Conservation (phyloP, 2,797 vertebrate species). For the Coracias cyanogaster region DNA sequence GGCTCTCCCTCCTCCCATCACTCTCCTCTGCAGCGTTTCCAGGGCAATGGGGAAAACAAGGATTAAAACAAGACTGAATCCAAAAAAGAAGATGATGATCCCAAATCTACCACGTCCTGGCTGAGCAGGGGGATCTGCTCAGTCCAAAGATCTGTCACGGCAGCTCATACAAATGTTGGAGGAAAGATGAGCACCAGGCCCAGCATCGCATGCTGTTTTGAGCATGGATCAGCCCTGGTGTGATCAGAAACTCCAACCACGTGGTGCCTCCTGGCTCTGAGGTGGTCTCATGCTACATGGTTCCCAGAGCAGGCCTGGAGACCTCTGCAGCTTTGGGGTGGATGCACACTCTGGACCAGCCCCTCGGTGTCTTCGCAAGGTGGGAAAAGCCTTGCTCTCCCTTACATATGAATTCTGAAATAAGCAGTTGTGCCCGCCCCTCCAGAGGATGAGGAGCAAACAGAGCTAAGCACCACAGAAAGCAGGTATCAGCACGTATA, state of each 20-base stretch:
- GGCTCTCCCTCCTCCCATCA: constrained; percentile 28
- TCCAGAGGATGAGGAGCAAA: accelerated
- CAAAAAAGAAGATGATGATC: background rate
- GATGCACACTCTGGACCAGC: background rate
- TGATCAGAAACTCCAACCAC: background rate
- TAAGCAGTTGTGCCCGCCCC: background rate
- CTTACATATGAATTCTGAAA: background rate
- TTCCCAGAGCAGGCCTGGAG: background rate
- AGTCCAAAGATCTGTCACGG: background rate
- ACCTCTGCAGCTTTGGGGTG: background rate
- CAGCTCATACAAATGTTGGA: background rate
- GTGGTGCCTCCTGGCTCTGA: background rate
- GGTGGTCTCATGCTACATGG: accelerated
- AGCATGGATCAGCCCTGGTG: background rate
- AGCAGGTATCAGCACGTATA: accelerated
- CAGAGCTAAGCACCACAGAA: background rate
- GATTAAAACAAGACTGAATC: background rate
- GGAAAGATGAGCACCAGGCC: background rate
- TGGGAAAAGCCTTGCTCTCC: background rate
- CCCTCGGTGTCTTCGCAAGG: background rate
- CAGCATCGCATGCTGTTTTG: accelerated
- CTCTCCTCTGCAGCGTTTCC: constrained; percentile 43
- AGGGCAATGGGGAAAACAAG: constrained; percentile 27
- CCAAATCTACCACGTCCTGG: background rate
- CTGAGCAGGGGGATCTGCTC: background rate